Percentiles rank a stretch among this genome's conserved stretches.
phyloP scores from a whole-genome alignment of 2,797 vertebrate species.

The Peromyscus eremicus region DNA sequence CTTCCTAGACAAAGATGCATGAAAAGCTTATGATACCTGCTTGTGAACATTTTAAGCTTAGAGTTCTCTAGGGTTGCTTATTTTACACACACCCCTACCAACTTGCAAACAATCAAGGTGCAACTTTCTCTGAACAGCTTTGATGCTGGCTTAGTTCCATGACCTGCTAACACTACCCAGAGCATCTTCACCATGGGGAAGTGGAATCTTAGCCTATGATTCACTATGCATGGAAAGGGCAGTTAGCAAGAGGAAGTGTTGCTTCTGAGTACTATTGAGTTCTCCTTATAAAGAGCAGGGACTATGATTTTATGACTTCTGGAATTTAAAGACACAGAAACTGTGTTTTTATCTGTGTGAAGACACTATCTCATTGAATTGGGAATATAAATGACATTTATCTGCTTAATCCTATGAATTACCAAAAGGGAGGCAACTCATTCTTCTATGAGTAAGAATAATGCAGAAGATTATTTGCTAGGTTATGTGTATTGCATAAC shows the following conservation, averaged over 20 bases:
- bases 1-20: background rate
- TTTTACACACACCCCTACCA: background rate
- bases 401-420: background rate
- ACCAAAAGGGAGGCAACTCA: background rate
- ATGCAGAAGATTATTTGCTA: background rate
- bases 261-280: rapidly evolving
- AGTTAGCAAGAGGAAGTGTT: background rate
- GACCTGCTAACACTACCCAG: background rate
- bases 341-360: background rate
- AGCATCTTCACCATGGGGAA: background rate
- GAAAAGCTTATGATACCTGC: background rate
- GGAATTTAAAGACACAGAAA: background rate
- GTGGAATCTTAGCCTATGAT: background rate
- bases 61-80: background rate
- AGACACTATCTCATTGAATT: background rate
- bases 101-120: background rate
- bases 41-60: background rate
- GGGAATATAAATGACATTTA: background rate
- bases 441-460: background rate
- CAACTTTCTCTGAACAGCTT: background rate
- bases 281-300: background rate
- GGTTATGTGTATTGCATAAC: background rate
- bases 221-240: background rate
- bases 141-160: background rate
- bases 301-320: background rate